Evolutionary conservation across 2,888 invertebrate genomes (phyloP).

Genomic region (Mycogona germanica): DNA sequence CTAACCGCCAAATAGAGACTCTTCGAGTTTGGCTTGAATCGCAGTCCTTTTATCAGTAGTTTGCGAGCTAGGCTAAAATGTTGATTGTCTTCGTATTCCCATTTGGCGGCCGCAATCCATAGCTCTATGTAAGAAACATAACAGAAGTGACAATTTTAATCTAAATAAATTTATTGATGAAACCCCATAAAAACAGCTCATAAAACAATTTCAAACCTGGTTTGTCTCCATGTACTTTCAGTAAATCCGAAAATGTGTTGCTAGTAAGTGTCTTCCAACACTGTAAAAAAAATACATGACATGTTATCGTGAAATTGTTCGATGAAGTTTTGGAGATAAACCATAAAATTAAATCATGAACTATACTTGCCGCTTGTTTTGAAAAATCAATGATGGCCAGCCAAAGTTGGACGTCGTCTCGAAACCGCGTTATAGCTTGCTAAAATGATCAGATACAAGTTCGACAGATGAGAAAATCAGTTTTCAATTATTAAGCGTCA

Average conservation of each 20-base stretch:
- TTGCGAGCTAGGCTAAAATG: not conserved
- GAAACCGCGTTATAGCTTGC: not conserved
- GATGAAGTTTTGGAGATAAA: not conserved
- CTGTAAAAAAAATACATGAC: not conserved
- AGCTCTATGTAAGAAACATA: not conserved
- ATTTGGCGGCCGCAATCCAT: not conserved
- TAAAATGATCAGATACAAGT: too few relatives aligned
- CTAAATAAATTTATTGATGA: not conserved
- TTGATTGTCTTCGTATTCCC: not conserved
- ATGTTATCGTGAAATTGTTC: not conserved
- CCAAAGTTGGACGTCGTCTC: not conserved
- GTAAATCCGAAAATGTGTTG: not conserved
- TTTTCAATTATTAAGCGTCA: too few relatives aligned
- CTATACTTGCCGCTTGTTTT: not conserved
- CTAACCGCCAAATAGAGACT: not conserved
- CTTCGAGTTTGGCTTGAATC: not conserved
- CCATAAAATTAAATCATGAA: not conserved
- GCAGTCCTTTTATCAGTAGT: not conserved
- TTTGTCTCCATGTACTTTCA: conserved; percentile 3
- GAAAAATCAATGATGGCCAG: conserved; percentile 1
- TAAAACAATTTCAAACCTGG: not conserved
- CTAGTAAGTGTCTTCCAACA: not conserved
- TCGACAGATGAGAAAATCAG: too few relatives aligned
- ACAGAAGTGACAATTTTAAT: not conserved
- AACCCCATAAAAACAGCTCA: not conserved